Conservation (phyloP, 2,797 vertebrate genomes). For the Rhadinocentrus ornatus region DNA sequence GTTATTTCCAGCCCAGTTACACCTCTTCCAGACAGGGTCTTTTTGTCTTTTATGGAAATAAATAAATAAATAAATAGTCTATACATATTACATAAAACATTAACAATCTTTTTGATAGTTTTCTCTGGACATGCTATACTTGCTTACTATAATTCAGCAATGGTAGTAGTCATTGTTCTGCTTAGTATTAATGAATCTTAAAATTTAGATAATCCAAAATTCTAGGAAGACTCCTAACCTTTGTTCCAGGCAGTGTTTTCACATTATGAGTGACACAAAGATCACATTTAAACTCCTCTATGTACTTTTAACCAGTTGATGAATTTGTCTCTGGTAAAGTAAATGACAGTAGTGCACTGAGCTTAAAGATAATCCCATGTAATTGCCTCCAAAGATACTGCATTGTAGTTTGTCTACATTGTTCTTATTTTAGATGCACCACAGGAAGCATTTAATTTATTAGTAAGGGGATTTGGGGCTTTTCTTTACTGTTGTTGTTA, state of each 20-base stretch:
- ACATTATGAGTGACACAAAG: neutral
- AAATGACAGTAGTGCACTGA: neutral
- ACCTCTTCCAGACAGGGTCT: neutral
- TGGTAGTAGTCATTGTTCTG: neutral
- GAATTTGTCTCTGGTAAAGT: constrained; percentile 9
- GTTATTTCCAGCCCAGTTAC: neutral
- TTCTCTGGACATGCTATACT: neutral
- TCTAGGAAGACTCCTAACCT: neutral
- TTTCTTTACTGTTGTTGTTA: constrained; percentile 17
- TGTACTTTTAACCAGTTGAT: constrained; percentile 2
- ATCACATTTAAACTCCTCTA: neutral
- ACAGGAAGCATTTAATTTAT: constrained; percentile 63
- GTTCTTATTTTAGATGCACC: constrained; percentile 26
- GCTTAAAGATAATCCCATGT: neutral
- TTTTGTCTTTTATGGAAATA: neutral
- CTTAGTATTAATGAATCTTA: neutral
- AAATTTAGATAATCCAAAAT: neutral
- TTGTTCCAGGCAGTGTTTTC: neutral
- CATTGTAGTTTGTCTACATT: neutral
- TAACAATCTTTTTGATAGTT: neutral
- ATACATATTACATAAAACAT: no score
- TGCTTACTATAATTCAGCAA: neutral
- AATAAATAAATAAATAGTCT: no score
- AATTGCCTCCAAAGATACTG: neutral
- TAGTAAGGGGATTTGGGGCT: constrained; percentile 36